Evolutionary conservation across 2,797 vertebrate species (phyloP), one percentile per base, ranked within the genome.

Genomic region (Galago senegalensis): DNA sequence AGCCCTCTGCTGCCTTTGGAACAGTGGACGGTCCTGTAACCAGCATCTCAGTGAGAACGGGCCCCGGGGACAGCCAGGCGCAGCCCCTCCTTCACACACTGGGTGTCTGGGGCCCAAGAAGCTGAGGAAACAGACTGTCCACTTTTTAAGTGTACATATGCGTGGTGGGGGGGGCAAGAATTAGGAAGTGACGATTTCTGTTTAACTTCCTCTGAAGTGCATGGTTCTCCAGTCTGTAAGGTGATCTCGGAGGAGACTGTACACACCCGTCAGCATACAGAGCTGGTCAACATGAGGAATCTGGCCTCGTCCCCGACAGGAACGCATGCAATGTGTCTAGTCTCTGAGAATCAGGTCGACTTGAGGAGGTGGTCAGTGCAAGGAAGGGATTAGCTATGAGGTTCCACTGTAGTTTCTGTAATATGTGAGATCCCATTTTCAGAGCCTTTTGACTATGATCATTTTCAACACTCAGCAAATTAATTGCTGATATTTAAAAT

Each of bases 401-500:
- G 46, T 49, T 2, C 46, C 46, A 49, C 40, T n/a, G 9, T 21
- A n/a, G 3, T 58, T 76, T 82, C 63, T 37, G 73, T 73, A 69
- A 10, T 31, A 7, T 73, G 31, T 23, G n/a, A 69, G n/a, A 4
- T 29, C 37, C 11, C 18, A 17, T 53, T 40, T 83, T 11, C 20
- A 63, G 12, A 80, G 40, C 27, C 23, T 25, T 73, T 56, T n/a
- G 61, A 87, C 70, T 58, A 29, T n/a, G 70, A 49, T 61, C 29
- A 14, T 69, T 89, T 89, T n/a, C 16, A 37, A 93, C 88, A 34
- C n/a, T 94, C 56, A 58, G 46, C 43, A 95, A 88, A 88, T 31
- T 79, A 90, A 70, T 31, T 29, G 0, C n/a, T 17, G 18, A 27
- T 31, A n/a, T 80, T 34, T 13, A 29, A 87, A 95, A 65, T 53